Percentiles rank a stretch among this genome's conserved stretches.
These are phyloP conservation scores for Sussaba pulchella DNA, from an alignment of 2,888 invertebrate species.

Conservation along the genomic window DNA sequence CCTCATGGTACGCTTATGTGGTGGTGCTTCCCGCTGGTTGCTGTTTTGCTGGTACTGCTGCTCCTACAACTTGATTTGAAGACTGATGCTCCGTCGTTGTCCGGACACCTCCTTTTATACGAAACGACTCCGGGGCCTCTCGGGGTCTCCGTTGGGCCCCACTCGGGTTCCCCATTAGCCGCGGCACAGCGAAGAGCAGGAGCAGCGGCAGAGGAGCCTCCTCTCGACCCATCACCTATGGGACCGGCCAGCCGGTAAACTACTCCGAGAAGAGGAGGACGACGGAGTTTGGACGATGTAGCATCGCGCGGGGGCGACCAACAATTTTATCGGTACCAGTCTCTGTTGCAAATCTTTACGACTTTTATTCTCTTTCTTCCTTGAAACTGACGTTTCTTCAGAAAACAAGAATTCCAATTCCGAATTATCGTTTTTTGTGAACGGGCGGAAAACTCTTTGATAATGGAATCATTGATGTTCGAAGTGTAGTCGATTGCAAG, in stretches of 20 bases:
- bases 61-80: slow-evolving; percentile 82
- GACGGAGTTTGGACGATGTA: slow-evolving; percentile 22
- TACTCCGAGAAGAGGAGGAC: slow-evolving; percentile 22
- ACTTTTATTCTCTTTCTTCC: slow-evolving; percentile 62
- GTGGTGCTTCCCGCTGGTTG: slow-evolving; percentile 64
- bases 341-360: slow-evolving; percentile 56
- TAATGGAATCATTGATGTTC: too few relatives aligned
- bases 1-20: slow-evolving; percentile 79
- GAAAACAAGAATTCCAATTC: too few relatives aligned
- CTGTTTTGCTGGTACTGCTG: slow-evolving; percentile 73
- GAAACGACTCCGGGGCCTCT: slow-evolving; percentile 19
- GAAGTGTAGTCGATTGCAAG: too few relatives aligned
- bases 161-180: too few relatives aligned
- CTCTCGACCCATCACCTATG: slow-evolving; percentile 82
- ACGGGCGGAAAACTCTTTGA: too few relatives aligned
- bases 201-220: slow-evolving; percentile 12
- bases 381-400: too few relatives aligned
- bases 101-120: slow-evolving; percentile 83
- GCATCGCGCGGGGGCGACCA: slow-evolving; percentile 49
- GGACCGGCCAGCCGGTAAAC: slow-evolving; percentile 72
- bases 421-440: too few relatives aligned
- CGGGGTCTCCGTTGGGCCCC: neutral
- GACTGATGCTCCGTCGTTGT: slow-evolving; percentile 83
- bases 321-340: slow-evolving; percentile 28
- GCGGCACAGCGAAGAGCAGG: neutral